Base-by-base conservation (phyloP, 2,113 vertebrate genomes). In the Mormyrus lacerda region DNA sequence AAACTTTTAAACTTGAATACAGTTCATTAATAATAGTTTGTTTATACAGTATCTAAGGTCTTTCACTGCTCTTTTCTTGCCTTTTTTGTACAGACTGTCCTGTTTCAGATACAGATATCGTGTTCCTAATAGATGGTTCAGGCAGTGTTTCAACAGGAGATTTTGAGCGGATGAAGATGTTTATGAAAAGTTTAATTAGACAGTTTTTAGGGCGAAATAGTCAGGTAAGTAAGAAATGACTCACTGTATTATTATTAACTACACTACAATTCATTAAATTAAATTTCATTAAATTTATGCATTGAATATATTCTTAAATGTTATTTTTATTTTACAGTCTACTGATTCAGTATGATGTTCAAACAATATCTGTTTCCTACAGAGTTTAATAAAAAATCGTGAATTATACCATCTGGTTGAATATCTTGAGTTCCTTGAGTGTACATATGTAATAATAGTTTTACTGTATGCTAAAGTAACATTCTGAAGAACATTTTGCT, bases 41-140 rank as follows among this genome's bases (percentile, higher is more conserved):
- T 61, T 48, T 13, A 3, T 35, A n/a, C n/a, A n/a, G n/a, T n/a
- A 61, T 31, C 53, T 3, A 5, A 19, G 85, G 17, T 53, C 4
- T 39, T 42, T 44, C 13, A 90, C 82, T 89, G 2, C 91, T 44
- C 9, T 89, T 39, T 85, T 55, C 45, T 24, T 10, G 3, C n/a
- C 61, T 51, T 6, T 88, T 45, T 44, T 87, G 88, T 27, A 89
- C 91, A 96, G 95, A 92, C 1, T 96, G 95, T 50, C 90, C 90
- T 4, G 24, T 48, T 76, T 45, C 8, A 27, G 13, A 69, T 88
- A 90, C 93, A 55, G 95, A 96, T 61, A 95, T 96, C 21, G 95
- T 94, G 5, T 95, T 95, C 91, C 91, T 96, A 2, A 53, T 96
- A 89, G 95, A 96, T 82, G 95, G 95, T 15, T 95, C 95, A 35